These are phyloP conservation scores for Triops longicaudatus DNA, from an alignment of 1,140 invertebrate genomes.

Conservation along the genomic window DNA sequence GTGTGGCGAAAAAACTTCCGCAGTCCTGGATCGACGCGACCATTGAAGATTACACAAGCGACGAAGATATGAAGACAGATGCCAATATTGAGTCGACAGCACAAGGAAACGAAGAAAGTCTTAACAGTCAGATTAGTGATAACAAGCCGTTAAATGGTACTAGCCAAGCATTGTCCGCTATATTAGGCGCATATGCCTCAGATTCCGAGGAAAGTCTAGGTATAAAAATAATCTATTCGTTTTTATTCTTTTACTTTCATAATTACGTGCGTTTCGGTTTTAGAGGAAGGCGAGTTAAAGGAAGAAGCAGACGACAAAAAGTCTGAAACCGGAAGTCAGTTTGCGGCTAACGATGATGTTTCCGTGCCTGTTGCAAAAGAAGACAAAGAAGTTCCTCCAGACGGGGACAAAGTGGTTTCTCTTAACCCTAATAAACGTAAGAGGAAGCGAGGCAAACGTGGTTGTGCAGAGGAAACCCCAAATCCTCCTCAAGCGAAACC, in stretches of 20 bases:
- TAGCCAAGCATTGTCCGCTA: background rate
- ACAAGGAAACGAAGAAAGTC: background rate
- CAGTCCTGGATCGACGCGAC: background rate
- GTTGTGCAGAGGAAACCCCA: background rate
- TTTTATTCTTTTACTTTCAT: background rate
- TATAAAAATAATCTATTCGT: background rate
- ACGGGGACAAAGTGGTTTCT: background rate
- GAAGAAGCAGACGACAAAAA: background rate
- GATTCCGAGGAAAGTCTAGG: conserved; percentile 22
- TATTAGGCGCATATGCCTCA: conserved; percentile 18
- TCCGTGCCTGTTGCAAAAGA: background rate
- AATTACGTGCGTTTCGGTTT: background rate
- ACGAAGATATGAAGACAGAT: background rate
- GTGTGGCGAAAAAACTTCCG: background rate
- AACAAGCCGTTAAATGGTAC: background rate
- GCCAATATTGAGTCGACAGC: background rate
- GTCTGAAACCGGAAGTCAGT: background rate
- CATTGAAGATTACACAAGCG: background rate
- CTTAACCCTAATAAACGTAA: background rate
- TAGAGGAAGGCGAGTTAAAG: background rate
- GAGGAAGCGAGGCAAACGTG: conserved; percentile 17
- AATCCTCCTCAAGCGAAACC: no score
- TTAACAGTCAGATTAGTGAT: background rate
- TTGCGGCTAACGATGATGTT: background rate
- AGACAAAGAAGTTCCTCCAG: background rate